A percentile compares a stretch with the other conserved stretches of the same genome.
These are phyloP conservation scores for Pandemis corylana DNA, from an alignment of 2,888 invertebrate genomes.

Conservation along the genomic window DNA sequence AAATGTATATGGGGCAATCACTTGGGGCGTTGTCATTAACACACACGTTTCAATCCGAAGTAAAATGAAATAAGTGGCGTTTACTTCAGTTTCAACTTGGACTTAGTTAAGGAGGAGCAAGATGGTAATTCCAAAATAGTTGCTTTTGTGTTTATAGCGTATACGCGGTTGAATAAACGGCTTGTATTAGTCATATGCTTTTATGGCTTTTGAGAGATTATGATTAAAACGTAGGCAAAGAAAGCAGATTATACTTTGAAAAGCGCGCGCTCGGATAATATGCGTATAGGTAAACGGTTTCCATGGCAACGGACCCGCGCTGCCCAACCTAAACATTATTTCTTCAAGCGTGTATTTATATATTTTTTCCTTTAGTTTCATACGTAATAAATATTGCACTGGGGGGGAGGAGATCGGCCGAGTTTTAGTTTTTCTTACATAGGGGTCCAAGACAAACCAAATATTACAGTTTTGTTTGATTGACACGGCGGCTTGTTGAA, in stretches of 20 bases:
- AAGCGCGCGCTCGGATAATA: too few species aligned
- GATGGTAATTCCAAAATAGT: neutral
- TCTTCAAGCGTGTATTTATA: too few species aligned
- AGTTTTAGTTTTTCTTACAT: too few species aligned
- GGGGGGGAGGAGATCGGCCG: too few species aligned
- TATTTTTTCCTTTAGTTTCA: too few species aligned
- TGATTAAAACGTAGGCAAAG: neutral
- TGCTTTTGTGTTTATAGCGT: neutral
- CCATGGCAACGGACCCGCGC: too few species aligned
- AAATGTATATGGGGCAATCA: slow-evolving; percentile 29
- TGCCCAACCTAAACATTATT: too few species aligned
- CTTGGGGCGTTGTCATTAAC: slow-evolving; percentile 14
- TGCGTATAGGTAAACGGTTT: too few species aligned
- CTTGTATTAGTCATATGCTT: neutral
- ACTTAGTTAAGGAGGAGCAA: neutral
- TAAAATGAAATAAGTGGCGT: neutral
- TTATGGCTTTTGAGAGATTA: neutral
- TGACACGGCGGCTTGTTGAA: too few species aligned
- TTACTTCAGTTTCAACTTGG: neutral
- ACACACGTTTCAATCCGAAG: neutral
- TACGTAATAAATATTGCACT: too few species aligned
- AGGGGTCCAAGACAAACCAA: too few species aligned
- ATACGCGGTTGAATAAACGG: neutral
- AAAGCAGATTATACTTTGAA: neutral
- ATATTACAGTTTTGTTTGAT: too few species aligned